A percentile compares a stretch with the other conserved stretches of the same genome.
Evolutionary conservation across 2,113 vertebrate species (phyloP).

Genomic region (Pelecanus crispus): DNA sequence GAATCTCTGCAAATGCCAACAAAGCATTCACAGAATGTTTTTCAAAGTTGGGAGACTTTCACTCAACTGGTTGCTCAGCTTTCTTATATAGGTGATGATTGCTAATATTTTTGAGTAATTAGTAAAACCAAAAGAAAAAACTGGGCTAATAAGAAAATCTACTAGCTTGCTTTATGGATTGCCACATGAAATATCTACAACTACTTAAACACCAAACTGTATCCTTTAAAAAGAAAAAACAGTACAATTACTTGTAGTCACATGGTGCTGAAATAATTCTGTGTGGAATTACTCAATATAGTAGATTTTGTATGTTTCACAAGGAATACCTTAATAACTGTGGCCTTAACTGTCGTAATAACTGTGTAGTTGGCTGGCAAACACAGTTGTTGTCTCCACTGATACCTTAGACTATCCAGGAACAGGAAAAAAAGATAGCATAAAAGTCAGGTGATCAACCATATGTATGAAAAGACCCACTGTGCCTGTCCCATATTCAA

Average conservation of each 20-base stretch:
- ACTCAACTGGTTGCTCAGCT: neutral
- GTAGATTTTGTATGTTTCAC: neutral
- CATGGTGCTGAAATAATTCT: neutral
- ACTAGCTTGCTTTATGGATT: neutral
- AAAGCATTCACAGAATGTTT: neutral
- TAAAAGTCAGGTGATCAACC: neutral
- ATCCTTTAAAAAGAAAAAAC: neutral
- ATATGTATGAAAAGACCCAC: neutral
- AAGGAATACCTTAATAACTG: neutral
- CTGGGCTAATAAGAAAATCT: neutral
- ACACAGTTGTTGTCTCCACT: neutral
- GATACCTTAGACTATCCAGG: neutral
- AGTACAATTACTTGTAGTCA: neutral
- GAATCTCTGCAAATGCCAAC: neutral
- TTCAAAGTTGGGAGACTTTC: neutral
- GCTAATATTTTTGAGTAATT: neutral
- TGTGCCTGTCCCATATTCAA: neutral
- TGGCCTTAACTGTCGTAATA: neutral
- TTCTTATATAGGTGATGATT: neutral
- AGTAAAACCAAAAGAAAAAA: neutral
- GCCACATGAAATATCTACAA: neutral
- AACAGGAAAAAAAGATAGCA: neutral
- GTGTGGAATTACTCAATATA: neutral
- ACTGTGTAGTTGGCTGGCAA: neutral
- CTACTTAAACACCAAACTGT: neutral